Evolutionary conservation across 2,113 vertebrate genomes (phyloP).

Genomic region (Leucopsar rothschildi): DNA sequence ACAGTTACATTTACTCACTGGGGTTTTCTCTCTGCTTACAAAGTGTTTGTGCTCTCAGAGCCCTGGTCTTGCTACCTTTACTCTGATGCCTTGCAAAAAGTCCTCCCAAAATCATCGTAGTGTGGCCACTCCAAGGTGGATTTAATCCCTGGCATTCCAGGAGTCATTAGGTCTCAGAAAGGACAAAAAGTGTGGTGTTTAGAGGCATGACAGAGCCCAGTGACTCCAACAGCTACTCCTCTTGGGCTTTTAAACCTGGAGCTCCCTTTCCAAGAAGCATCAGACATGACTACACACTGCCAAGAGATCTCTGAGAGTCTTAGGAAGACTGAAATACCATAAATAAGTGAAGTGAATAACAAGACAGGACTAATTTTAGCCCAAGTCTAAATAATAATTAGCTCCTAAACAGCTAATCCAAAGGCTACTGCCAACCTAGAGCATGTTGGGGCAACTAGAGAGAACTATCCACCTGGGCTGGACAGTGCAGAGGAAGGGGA

Average conservation of each 20-base stretch:
- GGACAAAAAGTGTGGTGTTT: background rate
- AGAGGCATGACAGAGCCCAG: background rate
- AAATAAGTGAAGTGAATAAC: background rate
- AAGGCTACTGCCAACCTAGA: background rate
- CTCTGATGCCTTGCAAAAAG: background rate
- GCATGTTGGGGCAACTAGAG: background rate
- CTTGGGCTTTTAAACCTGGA: background rate
- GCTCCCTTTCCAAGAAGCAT: background rate
- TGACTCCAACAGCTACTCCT: background rate
- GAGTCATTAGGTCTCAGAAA: background rate
- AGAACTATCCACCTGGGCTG: background rate
- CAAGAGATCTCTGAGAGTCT: background rate
- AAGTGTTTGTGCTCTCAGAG: background rate
- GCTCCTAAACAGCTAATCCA: background rate
- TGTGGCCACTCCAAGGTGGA: background rate
- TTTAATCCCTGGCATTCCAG: background rate
- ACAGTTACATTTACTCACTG: slow-evolving; percentile 33
- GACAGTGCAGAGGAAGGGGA: background rate
- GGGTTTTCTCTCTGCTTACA: slow-evolving; percentile 47
- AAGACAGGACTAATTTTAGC: slow-evolving; percentile 20
- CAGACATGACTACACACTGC: background rate
- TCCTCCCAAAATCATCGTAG: background rate
- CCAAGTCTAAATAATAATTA: background rate
- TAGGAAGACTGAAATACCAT: background rate
- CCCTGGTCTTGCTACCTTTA: background rate